Evolutionary conservation across 1,140 invertebrate genomes (phyloP).

Genomic region (Cryptotermes secundus): DNA sequence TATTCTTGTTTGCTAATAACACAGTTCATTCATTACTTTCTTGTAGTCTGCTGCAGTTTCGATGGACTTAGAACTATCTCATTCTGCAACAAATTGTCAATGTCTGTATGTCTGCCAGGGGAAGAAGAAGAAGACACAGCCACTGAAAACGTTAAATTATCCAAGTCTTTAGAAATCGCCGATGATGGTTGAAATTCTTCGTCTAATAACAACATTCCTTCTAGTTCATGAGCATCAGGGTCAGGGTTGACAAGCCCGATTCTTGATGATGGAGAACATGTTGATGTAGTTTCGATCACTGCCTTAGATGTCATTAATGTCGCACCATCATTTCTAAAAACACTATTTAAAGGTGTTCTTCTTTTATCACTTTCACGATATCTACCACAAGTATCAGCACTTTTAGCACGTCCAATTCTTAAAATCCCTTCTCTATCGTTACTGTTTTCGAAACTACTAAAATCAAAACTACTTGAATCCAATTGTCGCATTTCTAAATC

Average conservation of each 20-base stretch:
- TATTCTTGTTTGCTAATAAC: not conserved
- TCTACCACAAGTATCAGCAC: no score
- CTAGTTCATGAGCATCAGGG: constrained; percentile 38
- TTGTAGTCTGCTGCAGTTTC: constrained; percentile 41
- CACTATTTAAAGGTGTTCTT: not conserved
- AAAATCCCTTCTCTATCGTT: constrained; percentile 1
- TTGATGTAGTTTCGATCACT: not conserved
- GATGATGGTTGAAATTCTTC: constrained; percentile 36
- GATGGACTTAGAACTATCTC: constrained; percentile 52
- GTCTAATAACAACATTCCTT: constrained; percentile 33
- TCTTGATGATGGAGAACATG: constrained; percentile 18
- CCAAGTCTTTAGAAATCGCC: constrained; percentile 28
- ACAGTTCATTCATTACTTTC: not conserved
- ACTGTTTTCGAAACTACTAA: constrained; percentile 21
- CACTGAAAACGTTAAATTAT: not conserved
- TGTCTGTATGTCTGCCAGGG: not conserved
- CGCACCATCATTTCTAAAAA: not conserved
- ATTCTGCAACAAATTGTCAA: constrained; percentile 40
- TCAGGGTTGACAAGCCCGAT: constrained; percentile 42
- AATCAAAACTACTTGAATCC: constrained; percentile 22
- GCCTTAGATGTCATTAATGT: constrained; percentile 19
- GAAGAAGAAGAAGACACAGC: constrained; percentile 37
- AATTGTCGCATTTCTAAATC: constrained; percentile 20
- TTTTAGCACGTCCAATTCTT: no score
- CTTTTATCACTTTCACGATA: not conserved